phyloP scores from a whole-genome alignment of 2,113 vertebrate genomes.

The Cercopithecus mona region DNA sequence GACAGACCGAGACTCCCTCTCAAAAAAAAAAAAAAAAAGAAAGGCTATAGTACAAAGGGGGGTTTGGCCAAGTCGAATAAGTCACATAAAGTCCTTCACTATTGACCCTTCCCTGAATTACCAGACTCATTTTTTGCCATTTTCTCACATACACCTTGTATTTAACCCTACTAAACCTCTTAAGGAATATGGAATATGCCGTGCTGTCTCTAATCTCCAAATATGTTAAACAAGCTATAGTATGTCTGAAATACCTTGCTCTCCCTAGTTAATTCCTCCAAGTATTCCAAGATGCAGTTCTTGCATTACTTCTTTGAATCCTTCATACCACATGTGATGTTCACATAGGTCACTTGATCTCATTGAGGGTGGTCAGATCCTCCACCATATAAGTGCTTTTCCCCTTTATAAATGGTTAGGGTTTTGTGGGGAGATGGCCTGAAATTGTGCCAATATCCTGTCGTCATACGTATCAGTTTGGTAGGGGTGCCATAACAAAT shows the following conservation, averaged over 20 bases:
- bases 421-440: neutral
- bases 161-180: neutral
- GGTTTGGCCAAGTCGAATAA: neutral
- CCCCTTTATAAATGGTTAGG: neutral
- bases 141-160: neutral
- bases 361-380: neutral
- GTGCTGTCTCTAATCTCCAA: neutral
- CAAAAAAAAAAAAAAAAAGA: too few relatives aligned
- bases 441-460: neutral
- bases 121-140: neutral
- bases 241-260: neutral
- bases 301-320: neutral
- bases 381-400: neutral
- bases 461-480: neutral
- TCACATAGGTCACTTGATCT: neutral
- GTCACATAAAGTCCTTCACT: neutral
- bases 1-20: too few relatives aligned
- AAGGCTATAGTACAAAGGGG: neutral
- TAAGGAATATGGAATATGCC: neutral
- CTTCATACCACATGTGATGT: neutral
- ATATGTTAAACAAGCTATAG: neutral
- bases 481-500: neutral
- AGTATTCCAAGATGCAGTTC: neutral
- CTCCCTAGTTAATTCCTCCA: neutral
- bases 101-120: neutral